Percentiles rank a stretch among this genome's conserved stretches.
phyloP scores from a whole-genome alignment of 2,888 invertebrate species.

The Gari tellinella region DNA sequence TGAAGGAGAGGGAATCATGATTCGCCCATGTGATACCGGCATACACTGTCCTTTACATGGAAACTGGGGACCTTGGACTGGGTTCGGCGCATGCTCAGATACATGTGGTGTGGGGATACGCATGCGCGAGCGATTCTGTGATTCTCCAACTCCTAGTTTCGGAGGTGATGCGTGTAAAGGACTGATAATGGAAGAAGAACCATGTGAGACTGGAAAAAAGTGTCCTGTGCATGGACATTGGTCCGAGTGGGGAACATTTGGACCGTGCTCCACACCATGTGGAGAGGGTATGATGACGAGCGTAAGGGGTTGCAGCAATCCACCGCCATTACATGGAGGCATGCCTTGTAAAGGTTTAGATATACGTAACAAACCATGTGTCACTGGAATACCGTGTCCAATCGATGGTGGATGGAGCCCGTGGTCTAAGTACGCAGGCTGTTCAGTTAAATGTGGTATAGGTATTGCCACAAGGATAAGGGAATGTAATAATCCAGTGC shows the following conservation, averaged over 20 bases:
- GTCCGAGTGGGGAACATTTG: conserved; percentile 21
- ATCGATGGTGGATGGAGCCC: conserved; percentile 36
- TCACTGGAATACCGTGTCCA: conserved; percentile 25
- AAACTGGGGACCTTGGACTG: conserved; percentile 23
- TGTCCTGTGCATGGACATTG: conserved; percentile 41
- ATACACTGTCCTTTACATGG: conserved; percentile 29
- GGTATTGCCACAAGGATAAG: conserved; percentile 12
- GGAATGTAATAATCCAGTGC: conserved; percentile 22
- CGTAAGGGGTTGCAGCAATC: conserved; percentile 28
- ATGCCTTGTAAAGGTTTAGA: conserved; percentile 13
- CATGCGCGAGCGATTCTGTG: conserved; percentile 21
- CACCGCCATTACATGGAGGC: conserved; percentile 34
- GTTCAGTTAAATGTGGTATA: conserved; percentile 33
- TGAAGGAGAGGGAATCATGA: conserved; percentile 23
- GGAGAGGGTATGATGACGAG: conserved; percentile 20
- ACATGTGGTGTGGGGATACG: conserved; percentile 25
- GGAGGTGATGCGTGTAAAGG: conserved; percentile 30
- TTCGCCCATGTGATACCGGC: conserved; percentile 17
- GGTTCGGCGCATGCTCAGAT: conserved; percentile 9
- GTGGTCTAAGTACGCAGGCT: conserved; percentile 26
- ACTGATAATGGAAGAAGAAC: not conserved
- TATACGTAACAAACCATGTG: conserved; percentile 17
- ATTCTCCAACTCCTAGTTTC: conserved; percentile 15
- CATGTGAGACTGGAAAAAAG: conserved; percentile 18
- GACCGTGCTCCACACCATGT: conserved; percentile 21